Conservation (phyloP, 2,113 vertebrate genomes). For the Ciconia maguari region DNA sequence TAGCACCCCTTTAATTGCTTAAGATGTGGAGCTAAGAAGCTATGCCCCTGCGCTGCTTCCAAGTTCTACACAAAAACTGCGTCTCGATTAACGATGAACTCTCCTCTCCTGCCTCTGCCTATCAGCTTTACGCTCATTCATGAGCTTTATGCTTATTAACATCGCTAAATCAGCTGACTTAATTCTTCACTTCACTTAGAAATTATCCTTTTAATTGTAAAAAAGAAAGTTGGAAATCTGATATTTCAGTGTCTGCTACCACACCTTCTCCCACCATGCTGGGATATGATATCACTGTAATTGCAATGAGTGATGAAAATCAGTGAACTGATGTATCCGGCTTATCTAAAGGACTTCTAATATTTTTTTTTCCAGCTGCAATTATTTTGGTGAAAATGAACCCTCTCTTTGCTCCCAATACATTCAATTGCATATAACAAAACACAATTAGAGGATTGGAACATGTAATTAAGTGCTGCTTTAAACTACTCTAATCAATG, state of each 20-base stretch:
- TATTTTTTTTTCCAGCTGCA: slow-evolving; percentile 62
- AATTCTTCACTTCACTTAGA: slow-evolving; percentile 63
- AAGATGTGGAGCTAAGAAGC: neutral
- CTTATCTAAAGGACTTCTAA: slow-evolving; percentile 58
- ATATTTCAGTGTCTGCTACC: slow-evolving; percentile 6
- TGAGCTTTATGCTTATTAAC: slow-evolving; percentile 15
- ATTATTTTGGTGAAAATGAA: slow-evolving; percentile 73
- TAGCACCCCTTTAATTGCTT: slow-evolving; percentile 2
- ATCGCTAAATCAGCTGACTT: slow-evolving; percentile 54
- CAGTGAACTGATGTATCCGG: slow-evolving; percentile 56
- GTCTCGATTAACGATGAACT: slow-evolving; percentile 27
- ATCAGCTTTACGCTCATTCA: slow-evolving; percentile 60
- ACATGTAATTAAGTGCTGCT: slow-evolving; percentile 78
- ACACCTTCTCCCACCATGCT: slow-evolving; percentile 26
- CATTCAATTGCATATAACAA: slow-evolving; percentile 69
- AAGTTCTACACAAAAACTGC: slow-evolving; percentile 22
- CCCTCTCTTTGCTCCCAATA: slow-evolving; percentile 65
- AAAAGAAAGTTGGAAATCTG: neutral
- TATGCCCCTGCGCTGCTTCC: neutral
- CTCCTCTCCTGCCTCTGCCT: slow-evolving; percentile 46
- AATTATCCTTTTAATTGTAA: slow-evolving; percentile 60
- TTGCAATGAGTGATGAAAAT: slow-evolving; percentile 56
- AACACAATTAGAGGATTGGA: slow-evolving; percentile 71
- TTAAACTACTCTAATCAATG: slow-evolving; percentile 78
- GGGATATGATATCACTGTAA: slow-evolving; percentile 51